These are phyloP conservation scores for Natator depressus DNA, from an alignment of 2,113 vertebrate genomes.

Conservation along the genomic window DNA sequence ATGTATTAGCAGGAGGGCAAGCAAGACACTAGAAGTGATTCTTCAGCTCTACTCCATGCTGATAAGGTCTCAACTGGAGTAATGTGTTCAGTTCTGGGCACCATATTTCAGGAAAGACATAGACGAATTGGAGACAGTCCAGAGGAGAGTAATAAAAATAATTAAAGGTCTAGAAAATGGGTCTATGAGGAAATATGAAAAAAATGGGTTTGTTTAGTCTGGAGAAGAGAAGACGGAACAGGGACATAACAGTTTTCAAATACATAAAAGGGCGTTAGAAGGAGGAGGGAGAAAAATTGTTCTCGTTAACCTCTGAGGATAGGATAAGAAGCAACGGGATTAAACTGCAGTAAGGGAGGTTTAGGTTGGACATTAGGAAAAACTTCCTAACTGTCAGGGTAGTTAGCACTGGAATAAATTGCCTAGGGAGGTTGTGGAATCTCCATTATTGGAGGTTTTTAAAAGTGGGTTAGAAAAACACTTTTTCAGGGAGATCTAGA, in stretches of 20 bases:
- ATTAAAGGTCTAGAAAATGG: not conserved
- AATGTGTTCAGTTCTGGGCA: not conserved
- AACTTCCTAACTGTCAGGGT: not conserved
- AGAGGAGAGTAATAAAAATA: not conserved
- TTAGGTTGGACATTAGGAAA: not conserved
- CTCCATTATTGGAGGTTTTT: not conserved
- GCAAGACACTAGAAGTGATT: not conserved
- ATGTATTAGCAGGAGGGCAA: not conserved
- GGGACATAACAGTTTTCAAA: not conserved
- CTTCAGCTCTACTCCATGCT: not conserved
- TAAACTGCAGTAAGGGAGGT: not conserved
- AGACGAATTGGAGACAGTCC: not conserved
- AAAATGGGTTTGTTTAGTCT: not conserved
- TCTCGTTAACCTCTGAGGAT: not conserved
- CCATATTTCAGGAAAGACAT: not conserved
- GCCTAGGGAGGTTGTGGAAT: not conserved
- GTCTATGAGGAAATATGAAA: not conserved
- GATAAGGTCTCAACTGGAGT: not conserved
- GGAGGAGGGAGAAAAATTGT: not conserved
- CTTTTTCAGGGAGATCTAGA: not conserved
- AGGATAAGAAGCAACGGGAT: not conserved
- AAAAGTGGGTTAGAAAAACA: not conserved
- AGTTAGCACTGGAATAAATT: not conserved
- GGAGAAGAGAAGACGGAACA: not conserved
- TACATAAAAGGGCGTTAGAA: not conserved